Evolutionary conservation across 2,888 invertebrate species (phyloP), one percentile per base, ranked within the genome.

Genomic region (Pristionchus entomophagus): DNA sequence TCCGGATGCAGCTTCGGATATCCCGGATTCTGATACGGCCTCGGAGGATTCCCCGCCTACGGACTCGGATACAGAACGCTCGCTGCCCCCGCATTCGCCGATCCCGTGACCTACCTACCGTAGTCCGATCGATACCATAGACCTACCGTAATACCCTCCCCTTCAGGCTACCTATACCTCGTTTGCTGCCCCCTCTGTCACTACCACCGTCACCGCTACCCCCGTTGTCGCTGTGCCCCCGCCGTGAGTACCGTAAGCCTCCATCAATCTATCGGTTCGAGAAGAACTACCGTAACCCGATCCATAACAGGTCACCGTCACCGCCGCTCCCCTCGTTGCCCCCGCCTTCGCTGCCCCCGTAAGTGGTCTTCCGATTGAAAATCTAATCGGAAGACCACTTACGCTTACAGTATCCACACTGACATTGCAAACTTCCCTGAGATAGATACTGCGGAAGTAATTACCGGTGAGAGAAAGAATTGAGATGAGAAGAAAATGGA

Each of bases 41-140:
- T n/a, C n/a, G n/a, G n/a, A n/a, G 80, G 81, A 81, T 81, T n/a
- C 26, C 59, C 59, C 56, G 49, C 41, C 2, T 78, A 78, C n/a
- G 78, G 78, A 78, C 78, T 78, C 78, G 78, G 78, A 78, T 78
- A 78, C 78, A 78, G 78, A 78, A 78, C 49, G n/a, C 38, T 78
- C 78, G 78, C 78, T 29, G 49, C 78, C 32, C 78, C 78, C 78
- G n/a, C n/a, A n/a, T n/a, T n/a, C n/a, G n/a, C n/a, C n/a, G n/a
- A n/a, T n/a, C n/a, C n/a, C n/a, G 78, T 73, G 69, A 73, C 41
- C 41, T 6, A 22, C 5, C 69, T 73, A 73, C 69, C 5, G 41
- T 41, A 73, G 8, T 65, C 65, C 19, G 35, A 22, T 1, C 19
- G 35, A 17, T 0, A 41, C 14, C 0, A n/a, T 41, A 38, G 22